Evolutionary conservation across 2,888 invertebrate genomes (phyloP).

Genomic region (Stomorhina lunata): DNA sequence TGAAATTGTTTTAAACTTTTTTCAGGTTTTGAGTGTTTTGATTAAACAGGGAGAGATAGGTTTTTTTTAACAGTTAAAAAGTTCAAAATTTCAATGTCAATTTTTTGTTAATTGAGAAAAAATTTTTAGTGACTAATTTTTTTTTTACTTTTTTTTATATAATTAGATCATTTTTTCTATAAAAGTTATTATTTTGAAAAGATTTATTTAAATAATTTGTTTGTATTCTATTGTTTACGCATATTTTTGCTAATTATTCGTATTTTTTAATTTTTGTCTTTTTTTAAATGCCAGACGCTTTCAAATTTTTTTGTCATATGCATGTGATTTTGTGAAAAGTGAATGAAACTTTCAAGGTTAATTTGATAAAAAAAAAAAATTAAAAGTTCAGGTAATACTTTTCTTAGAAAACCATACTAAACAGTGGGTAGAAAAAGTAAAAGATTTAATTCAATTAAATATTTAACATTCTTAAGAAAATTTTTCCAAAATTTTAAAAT

Average conservation of each 20-base stretch:
- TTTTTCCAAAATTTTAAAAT: too few species aligned
- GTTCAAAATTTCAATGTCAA: constrained; percentile 42
- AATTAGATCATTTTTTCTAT: neutral
- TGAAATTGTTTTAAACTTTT: neutral
- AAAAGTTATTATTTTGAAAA: too few species aligned
- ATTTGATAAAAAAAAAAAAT: neutral
- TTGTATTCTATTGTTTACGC: neutral
- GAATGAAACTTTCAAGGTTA: constrained; percentile 73
- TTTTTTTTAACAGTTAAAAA: constrained; percentile 3
- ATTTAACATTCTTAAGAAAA: too few species aligned
- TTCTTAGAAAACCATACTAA: too few species aligned
- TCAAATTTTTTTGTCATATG: neutral
- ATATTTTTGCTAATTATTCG: neutral
- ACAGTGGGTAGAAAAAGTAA: neutral
- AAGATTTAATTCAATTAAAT: too few species aligned
- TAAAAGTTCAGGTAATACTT: too few species aligned
- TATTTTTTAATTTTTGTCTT: neutral
- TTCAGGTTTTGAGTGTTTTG: neutral
- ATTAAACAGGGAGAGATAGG: too few species aligned
- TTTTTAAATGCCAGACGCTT: neutral
- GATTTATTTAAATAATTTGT: neutral
- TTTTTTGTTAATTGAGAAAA: neutral
- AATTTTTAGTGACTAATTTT: neutral
- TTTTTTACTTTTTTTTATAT: neutral
- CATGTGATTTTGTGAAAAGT: neutral